Percentiles rank a stretch among this genome's conserved stretches.
Conservation (phyloP, 92 coral and sea anemone genomes). For the Umimayanthus kanabou region DNA sequence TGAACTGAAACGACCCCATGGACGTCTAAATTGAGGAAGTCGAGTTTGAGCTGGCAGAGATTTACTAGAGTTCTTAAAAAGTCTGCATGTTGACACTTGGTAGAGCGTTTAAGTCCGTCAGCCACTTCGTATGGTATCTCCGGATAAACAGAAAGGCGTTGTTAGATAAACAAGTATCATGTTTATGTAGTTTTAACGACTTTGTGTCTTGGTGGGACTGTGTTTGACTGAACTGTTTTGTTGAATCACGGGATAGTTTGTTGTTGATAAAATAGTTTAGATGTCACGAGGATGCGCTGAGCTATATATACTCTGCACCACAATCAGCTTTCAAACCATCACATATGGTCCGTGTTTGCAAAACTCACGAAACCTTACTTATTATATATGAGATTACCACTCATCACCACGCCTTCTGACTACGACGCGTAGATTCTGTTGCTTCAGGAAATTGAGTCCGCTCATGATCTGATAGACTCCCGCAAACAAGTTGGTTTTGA, state of each 20-base stretch:
- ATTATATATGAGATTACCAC: no score
- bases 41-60: background rate
- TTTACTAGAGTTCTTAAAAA: background rate
- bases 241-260: background rate
- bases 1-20: conserved; percentile 13
- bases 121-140: conserved; percentile 29
- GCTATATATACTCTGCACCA: no score
- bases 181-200: conserved; percentile 21
- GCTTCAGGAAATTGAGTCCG: background rate
- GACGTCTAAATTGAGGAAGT: conserved; percentile 10
- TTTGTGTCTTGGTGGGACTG: background rate
- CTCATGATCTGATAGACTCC: background rate
- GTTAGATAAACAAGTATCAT: background rate
- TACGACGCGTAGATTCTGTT: background rate
- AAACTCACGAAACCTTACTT: no score
- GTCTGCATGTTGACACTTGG: background rate
- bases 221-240: background rate
- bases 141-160: conserved; percentile 16
- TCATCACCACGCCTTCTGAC: no score
- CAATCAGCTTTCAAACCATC: background rate
- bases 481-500: background rate
- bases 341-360: no score
- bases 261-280: background rate
- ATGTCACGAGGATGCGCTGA: background rate
- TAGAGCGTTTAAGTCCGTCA: conserved; percentile 6